Conservation (phyloP, 2,888 invertebrate species). For the Orchesellides sinensis region DNA sequence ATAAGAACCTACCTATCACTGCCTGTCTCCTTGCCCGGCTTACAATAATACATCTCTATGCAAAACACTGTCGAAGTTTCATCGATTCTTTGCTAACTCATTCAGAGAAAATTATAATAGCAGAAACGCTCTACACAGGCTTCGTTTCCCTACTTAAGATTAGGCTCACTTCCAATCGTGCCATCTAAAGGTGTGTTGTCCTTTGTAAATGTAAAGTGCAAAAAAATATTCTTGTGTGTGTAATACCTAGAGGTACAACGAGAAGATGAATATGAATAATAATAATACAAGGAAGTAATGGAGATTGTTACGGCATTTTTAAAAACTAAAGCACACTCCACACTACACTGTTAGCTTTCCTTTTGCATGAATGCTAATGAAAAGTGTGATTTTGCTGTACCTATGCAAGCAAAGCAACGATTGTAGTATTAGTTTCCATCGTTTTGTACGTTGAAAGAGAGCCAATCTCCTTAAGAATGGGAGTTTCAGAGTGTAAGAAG, state of each 20-base stretch:
- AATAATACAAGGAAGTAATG: too few relatives aligned
- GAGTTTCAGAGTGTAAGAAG: not conserved
- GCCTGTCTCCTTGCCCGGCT: constrained; percentile 25
- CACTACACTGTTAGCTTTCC: too few relatives aligned
- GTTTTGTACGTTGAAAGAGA: too few relatives aligned
- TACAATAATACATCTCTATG: too few relatives aligned
- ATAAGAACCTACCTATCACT: not conserved
- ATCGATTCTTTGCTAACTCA: not conserved
- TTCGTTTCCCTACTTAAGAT: not conserved
- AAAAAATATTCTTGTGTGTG: not conserved
- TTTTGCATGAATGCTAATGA: too few relatives aligned
- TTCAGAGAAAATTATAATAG: not conserved
- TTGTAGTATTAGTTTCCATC: too few relatives aligned
- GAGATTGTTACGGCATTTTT: too few relatives aligned
- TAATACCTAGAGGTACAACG: not conserved
- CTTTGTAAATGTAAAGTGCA: not conserved
- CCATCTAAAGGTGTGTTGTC: not conserved
- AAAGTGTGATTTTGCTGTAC: too few relatives aligned
- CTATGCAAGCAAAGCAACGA: too few relatives aligned
- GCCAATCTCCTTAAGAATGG: not conserved
- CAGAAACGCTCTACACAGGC: too few relatives aligned
- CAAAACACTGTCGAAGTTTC: too few relatives aligned
- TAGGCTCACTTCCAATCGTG: not conserved
- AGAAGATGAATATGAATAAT: not conserved
- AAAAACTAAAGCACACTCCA: too few relatives aligned